Conservation (phyloP, 2,888 invertebrate genomes). For the Megamerina dolium region DNA sequence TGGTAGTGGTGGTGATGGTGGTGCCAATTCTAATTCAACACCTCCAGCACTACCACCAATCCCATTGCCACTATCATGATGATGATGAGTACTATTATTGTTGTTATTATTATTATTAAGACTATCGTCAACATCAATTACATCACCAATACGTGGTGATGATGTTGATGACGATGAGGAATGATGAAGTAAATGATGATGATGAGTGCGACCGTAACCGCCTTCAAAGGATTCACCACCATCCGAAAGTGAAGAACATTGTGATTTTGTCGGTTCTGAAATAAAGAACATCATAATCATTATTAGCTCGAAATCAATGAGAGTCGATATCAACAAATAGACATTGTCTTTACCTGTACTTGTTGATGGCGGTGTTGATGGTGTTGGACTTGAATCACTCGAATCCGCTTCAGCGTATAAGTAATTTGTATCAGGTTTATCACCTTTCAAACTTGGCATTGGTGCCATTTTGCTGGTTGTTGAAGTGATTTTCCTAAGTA, state of each 20-base stretch:
- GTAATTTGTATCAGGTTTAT: constrained; percentile 21
- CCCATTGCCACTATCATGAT: constrained; percentile 38
- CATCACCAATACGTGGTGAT: too few species aligned
- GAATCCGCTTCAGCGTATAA: constrained; percentile 25
- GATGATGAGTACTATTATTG: constrained; percentile 26
- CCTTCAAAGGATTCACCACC: constrained; percentile 78
- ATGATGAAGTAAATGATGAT: constrained; percentile 20
- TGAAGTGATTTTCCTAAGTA: too few species aligned
- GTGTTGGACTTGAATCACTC: constrained; percentile 45
- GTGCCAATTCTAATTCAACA: constrained; percentile 48
- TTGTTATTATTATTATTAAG: constrained; percentile 37
- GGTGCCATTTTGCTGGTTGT: constrained; percentile 22
- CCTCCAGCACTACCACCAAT: constrained; percentile 33
- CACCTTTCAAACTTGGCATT: constrained; percentile 23
- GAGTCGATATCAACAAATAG: too few species aligned
- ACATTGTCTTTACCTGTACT: constrained; percentile 49
- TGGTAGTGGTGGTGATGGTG: constrained; percentile 48
- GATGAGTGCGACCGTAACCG: constrained; percentile 48
- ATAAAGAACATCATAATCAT: not conserved
- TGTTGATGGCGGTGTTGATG: constrained; percentile 46
- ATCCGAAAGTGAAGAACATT: constrained; percentile 61
- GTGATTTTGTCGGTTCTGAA: constrained; percentile 46
- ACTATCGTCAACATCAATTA: too few species aligned
- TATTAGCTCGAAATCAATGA: not conserved
- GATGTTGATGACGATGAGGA: constrained; percentile 5